A percentile compares a stretch with the other conserved stretches of the same genome.
Conservation (phyloP, 2,797 vertebrate genomes). For the Calcarius lapponicus region DNA sequence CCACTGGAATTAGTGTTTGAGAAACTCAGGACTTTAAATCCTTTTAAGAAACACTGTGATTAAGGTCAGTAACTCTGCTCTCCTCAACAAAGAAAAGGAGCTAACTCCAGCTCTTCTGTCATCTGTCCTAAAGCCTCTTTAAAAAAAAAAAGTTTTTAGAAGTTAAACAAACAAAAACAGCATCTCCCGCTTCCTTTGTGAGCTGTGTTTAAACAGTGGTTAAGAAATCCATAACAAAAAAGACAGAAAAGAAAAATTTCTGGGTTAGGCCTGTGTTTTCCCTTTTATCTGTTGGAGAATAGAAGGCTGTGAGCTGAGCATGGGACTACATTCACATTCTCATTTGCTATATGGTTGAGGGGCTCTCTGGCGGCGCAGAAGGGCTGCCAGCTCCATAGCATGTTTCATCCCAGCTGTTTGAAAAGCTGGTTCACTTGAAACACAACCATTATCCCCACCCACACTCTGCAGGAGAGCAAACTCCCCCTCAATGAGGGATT, state of each 20-base stretch:
- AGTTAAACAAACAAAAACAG: not conserved
- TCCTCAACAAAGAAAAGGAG: not conserved
- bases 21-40: not conserved
- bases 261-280: not conserved
- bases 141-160: not conserved
- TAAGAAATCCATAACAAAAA: not conserved
- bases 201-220: not conserved
- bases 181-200: not conserved
- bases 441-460: conserved; percentile 13
- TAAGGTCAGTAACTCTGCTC: not conserved
- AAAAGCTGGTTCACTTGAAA: conserved; percentile 46
- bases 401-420: conserved; percentile 3
- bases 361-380: not conserved
- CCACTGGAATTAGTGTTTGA: not conserved
- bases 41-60: not conserved
- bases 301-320: not conserved
- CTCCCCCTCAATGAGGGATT: conserved; percentile 34
- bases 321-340: not conserved
- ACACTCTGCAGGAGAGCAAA: conserved; percentile 39
- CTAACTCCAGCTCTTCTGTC: conserved; percentile 27
- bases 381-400: not conserved
- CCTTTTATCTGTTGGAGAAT: not conserved
- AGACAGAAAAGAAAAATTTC: not conserved
- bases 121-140: conserved; percentile 11
- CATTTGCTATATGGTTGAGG: not conserved